These are phyloP conservation scores for Oostethus manadensis DNA, from an alignment of 2,113 vertebrate species.

Conservation along the genomic window DNA sequence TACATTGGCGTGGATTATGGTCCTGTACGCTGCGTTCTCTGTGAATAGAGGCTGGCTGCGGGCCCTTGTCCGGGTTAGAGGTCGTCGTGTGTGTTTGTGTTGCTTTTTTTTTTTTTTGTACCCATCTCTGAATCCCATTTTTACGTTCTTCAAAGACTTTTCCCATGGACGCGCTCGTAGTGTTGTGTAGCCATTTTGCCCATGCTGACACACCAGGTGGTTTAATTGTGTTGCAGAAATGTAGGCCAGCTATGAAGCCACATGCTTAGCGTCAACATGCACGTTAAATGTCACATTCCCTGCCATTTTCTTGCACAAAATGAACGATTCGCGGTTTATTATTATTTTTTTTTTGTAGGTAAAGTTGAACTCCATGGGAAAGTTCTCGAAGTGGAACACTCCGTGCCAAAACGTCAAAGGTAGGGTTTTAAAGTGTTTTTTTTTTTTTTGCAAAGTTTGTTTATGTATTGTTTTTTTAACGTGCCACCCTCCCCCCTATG, in stretches of 20 bases:
- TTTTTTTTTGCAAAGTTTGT: neutral
- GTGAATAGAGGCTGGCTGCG: slow-evolving; percentile 21
- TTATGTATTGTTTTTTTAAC: neutral
- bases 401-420: slow-evolving; percentile 97
- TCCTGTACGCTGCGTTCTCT: neutral
- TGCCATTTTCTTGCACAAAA: too few species aligned
- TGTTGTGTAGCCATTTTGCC: slow-evolving; percentile 49
- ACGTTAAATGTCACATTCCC: too few species aligned
- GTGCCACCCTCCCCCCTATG: neutral
- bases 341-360: slow-evolving; percentile 75
- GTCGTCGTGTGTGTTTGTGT: slow-evolving; percentile 6
- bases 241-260: slow-evolving; percentile 53
- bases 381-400: slow-evolving; percentile 94
- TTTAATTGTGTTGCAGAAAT: slow-evolving; percentile 65
- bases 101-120: neutral
- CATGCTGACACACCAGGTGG: slow-evolving; percentile 66
- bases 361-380: slow-evolving; percentile 97
- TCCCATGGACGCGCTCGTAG: slow-evolving; percentile 24
- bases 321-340: slow-evolving; percentile 20
- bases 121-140: too few species aligned
- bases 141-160: slow-evolving; percentile 6
- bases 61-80: neutral
- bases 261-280: neutral
- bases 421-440: slow-evolving; percentile 50
- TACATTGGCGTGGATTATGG: neutral